A percentile compares a stretch with the other conserved stretches of the same genome.
These are phyloP conservation scores for Lepidurus packardi DNA, from an alignment of 1,140 invertebrate genomes.

Conservation along the genomic window DNA sequence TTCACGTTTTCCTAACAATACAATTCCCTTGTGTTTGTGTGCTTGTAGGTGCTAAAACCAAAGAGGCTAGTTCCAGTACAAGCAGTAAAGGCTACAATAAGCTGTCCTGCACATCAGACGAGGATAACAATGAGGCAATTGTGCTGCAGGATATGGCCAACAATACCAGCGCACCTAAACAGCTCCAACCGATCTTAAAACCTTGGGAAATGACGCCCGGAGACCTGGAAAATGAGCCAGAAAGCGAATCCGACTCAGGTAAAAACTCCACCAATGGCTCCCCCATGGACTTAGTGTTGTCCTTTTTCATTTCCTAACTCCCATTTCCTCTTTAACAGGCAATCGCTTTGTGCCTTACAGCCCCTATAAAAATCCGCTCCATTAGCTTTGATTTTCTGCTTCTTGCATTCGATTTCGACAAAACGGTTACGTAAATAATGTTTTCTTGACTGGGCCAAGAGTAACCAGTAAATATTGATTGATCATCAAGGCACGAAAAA, in stretches of 20 bases:
- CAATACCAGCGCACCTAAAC: not conserved
- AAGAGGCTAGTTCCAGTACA: not conserved
- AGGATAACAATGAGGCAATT: not conserved
- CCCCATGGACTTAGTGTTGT: not conserved
- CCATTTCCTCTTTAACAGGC: not conserved
- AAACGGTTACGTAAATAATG: no score
- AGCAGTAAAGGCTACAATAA: constrained; percentile 19
- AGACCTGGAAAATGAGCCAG: not conserved
- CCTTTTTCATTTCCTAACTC: not conserved
- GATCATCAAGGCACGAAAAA: no score
- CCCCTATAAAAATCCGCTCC: no score
- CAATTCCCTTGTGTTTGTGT: not conserved
- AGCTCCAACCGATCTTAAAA: not conserved
- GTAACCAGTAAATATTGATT: no score
- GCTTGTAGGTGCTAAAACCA: not conserved
- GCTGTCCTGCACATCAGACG: not conserved
- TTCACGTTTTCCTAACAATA: not conserved
- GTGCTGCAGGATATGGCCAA: not conserved
- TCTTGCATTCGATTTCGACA: no score
- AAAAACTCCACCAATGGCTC: not conserved
- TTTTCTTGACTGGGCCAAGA: no score
- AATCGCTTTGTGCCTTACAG: no score
- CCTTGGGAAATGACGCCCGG: not conserved
- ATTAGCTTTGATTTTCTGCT: no score
- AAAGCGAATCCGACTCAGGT: not conserved